Percentiles rank a stretch among this genome's conserved stretches.
These are phyloP conservation scores for Dromaius novaehollandiae DNA, from an alignment of 2,113 vertebrate species.

Conservation along the genomic window DNA sequence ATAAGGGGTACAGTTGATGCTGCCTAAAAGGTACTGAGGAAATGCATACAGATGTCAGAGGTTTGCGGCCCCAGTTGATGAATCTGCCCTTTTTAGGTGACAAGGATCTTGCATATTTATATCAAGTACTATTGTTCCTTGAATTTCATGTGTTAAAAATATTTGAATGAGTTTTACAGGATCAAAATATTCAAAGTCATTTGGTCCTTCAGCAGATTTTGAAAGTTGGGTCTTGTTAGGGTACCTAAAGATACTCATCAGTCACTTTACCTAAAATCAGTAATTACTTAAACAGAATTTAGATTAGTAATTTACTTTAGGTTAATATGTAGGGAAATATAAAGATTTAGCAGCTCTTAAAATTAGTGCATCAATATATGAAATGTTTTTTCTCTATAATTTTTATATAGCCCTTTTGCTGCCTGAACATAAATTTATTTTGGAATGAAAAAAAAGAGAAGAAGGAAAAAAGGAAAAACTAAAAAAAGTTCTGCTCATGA, in stretches of 20 bases:
- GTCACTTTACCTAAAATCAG: neutral
- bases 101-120: constrained; percentile 44
- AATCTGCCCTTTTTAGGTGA: constrained; percentile 38
- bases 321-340: neutral
- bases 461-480: neutral
- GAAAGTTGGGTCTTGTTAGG: neutral
- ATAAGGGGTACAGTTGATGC: neutral
- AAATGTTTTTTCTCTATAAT: neutral
- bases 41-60: constrained; percentile 41
- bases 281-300: neutral
- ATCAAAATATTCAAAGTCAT: neutral
- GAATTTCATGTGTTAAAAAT: constrained; percentile 36
- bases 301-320: neutral
- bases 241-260: neutral
- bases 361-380: neutral
- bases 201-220: neutral
- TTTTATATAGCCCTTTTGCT: neutral
- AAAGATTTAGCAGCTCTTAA: neutral
- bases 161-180: neutral
- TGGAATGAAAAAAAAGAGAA: neutral
- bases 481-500: neutral
- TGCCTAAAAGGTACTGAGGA: constrained; percentile 46
- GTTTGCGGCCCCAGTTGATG: constrained; percentile 56
- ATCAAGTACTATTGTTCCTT: constrained; percentile 19
- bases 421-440: neutral